phyloP scores from a whole-genome alignment of 2,113 vertebrate species.

The Muscicapa adusta region DNA sequence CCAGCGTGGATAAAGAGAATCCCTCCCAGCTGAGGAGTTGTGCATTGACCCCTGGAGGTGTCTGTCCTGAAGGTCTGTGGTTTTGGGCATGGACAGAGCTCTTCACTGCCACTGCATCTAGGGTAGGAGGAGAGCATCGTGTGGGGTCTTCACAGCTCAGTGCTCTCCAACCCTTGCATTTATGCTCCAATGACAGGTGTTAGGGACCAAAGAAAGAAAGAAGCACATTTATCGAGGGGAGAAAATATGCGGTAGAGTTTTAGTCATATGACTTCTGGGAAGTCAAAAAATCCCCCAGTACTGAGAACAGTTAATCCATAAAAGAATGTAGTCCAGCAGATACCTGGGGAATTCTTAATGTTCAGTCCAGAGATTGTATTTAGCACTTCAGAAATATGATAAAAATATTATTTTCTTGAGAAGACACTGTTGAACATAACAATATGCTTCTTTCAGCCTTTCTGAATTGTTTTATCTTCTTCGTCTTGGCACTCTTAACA shows the following conservation, averaged over 20 bases:
- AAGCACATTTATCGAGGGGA: not conserved
- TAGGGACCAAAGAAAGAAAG: not conserved
- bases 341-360: not conserved
- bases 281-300: not conserved
- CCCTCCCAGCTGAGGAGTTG: accelerated
- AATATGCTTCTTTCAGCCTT: not conserved
- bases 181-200: not conserved
- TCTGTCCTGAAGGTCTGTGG: not conserved
- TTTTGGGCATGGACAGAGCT: not conserved
- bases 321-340: not conserved
- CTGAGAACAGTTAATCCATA: not conserved
- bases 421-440: not conserved
- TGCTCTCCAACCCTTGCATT: not conserved
- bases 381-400: not conserved
- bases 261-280: not conserved
- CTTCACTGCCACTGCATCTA: not conserved
- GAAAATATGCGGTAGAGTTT: not conserved
- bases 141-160: accelerated
- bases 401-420: not conserved
- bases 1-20: not conserved
- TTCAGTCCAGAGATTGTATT: not conserved
- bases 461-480: not conserved
- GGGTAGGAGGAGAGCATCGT: accelerated
- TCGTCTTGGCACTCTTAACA: not conserved
- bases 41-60: not conserved